A percentile compares a stretch with the other conserved stretches of the same genome.
Conservation (phyloP, 2,113 vertebrate genomes). For the Cephalopholis sonnerati region DNA sequence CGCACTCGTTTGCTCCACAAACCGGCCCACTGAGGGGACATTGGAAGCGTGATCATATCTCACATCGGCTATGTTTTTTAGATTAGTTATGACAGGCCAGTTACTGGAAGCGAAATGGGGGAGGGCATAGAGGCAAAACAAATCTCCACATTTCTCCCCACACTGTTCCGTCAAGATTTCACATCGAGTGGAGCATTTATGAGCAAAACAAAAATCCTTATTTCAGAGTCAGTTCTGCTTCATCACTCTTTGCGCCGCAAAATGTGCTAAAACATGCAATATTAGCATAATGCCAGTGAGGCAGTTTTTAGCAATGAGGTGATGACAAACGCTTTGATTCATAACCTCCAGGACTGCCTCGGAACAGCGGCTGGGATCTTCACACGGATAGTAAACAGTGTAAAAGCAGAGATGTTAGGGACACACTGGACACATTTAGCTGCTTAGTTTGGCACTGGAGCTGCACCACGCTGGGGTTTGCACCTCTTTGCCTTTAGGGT, state of each 20-base stretch:
- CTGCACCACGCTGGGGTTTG: conserved; percentile 73
- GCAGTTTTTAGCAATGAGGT: conserved; percentile 50
- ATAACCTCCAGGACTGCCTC: conserved; percentile 29
- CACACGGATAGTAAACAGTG: conserved; percentile 55
- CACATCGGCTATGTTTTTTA: conserved; percentile 71
- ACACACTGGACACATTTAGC: conserved; percentile 62
- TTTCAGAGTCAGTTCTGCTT: background rate
- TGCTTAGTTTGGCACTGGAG: conserved; percentile 53
- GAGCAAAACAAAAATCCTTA: conserved; percentile 3
- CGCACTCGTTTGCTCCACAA: conserved; percentile 51
- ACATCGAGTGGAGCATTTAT: background rate
- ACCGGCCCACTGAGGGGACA: conserved; percentile 55
- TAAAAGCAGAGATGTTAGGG: conserved; percentile 54
- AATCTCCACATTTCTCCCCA: conserved; percentile 60
- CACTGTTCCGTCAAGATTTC: conserved; percentile 29
- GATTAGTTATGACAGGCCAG: conserved; percentile 80
- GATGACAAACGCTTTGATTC: conserved; percentile 66
- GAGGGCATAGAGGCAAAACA: conserved; percentile 66
- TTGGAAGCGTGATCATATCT: conserved; percentile 66
- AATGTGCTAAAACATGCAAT: conserved; percentile 31
- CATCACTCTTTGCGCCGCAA: background rate
- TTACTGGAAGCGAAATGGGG: conserved; percentile 72
- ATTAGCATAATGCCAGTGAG: conserved; percentile 48
- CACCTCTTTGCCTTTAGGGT: conserved; percentile 77
- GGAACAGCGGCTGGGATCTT: conserved; percentile 32